A percentile compares a stretch with the other conserved stretches of the same genome.
These are phyloP conservation scores for Chymomyza amoena DNA, from an alignment of 2,888 invertebrate species.

Conservation along the genomic window DNA sequence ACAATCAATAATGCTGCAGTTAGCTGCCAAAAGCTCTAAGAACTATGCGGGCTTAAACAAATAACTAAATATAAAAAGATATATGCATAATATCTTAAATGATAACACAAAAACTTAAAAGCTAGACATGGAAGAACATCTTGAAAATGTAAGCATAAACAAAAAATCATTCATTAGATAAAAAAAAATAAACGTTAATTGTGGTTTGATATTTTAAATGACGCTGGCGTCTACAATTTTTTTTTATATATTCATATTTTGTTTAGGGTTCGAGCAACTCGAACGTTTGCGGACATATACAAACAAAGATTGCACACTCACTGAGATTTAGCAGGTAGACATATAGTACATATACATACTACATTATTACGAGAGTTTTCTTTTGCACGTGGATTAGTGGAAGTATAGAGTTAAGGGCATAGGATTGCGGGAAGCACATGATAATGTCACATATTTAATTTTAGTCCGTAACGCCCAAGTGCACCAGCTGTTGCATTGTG, in stretches of 20 bases:
- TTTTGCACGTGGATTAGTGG: not conserved
- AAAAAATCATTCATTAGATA: not conserved
- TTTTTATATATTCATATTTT: constrained; percentile 13
- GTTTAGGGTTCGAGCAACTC: constrained; percentile 69
- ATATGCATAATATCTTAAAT: not conserved
- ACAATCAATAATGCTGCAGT: not conserved
- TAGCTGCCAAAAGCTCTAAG: not conserved
- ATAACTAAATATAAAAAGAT: not conserved
- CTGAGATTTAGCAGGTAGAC: constrained; percentile 51
- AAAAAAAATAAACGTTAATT: constrained; percentile 21
- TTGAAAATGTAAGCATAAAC: not conserved
- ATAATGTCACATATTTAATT: not conserved
- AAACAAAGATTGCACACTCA: constrained; percentile 73
- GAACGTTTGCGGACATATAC: constrained; percentile 45
- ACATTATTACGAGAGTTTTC: not conserved
- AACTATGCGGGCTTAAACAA: not conserved
- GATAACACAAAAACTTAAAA: not conserved
- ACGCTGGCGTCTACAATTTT: not conserved
- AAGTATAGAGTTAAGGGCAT: not conserved
- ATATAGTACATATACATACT: not conserved
- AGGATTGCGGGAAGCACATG: not conserved
- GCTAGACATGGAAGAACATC: constrained; percentile 18
- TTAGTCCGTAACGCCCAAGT: constrained; percentile 79
- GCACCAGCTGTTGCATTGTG: constrained; percentile 79
- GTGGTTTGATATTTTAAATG: constrained; percentile 10